phyloP scores from a whole-genome alignment of 2,888 invertebrate genomes.

The Ectemnius cavifrons region DNA sequence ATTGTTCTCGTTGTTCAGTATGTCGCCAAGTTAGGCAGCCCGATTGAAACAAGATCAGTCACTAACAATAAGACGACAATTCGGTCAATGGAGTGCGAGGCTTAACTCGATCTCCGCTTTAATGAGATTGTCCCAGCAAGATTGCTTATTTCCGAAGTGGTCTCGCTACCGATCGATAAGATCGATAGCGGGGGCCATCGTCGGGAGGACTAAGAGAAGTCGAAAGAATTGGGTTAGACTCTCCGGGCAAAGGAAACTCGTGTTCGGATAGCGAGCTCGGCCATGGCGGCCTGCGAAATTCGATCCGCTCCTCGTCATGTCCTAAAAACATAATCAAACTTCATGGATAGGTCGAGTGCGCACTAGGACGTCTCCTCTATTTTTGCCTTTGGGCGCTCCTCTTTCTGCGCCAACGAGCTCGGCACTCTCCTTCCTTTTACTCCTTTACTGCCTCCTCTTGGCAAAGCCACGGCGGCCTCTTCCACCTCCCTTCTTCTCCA shows the following conservation, averaged over 20 bases:
- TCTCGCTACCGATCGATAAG: conserved; percentile 39
- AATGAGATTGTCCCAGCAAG: conserved; percentile 29
- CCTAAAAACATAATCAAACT: conserved; percentile 69
- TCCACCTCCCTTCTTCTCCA: conserved; percentile 18
- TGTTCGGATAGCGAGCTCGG: conserved; percentile 35
- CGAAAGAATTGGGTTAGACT: conserved; percentile 26
- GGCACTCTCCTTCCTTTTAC: conserved; percentile 50
- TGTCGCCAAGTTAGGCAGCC: too few species aligned
- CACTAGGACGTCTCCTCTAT: conserved; percentile 38
- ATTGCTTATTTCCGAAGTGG: conserved; percentile 34
- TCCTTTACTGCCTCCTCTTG: conserved; percentile 28
- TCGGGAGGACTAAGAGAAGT: background rate
- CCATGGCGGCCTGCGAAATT: conserved; percentile 59
- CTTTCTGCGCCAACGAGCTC: conserved; percentile 57
- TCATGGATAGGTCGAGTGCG: conserved; percentile 52
- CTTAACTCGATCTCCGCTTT: conserved; percentile 21
- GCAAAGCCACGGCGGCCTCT: conserved; percentile 18
- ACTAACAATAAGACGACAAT: conserved; percentile 8
- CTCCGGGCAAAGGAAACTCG: conserved; percentile 23
- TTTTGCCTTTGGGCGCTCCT: conserved; percentile 51
- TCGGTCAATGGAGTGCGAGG: conserved; percentile 29
- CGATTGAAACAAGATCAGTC: background rate
- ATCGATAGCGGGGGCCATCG: conserved; percentile 7
- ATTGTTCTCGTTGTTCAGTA: too few species aligned
- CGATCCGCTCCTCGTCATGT: conserved; percentile 61